Evolutionary conservation across 1,140 invertebrate genomes (phyloP).

Genomic region (Diabrotica undecimpunctata): DNA sequence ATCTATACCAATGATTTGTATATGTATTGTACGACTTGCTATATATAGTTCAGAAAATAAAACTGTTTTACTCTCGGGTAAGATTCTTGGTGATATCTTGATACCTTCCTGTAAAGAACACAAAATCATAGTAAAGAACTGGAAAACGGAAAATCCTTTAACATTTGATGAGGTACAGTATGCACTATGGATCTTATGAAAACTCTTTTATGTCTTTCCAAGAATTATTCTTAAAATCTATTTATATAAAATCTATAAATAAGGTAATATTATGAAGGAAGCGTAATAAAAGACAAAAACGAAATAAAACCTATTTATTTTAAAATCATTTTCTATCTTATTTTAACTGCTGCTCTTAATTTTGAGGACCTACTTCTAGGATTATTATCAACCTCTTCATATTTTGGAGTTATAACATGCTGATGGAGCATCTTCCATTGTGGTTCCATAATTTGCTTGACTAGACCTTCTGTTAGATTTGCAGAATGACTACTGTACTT

Average conservation of each 20-base stretch:
- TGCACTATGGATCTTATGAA: too few relatives aligned
- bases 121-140: not conserved
- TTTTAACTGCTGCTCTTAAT: slow-evolving; percentile 73
- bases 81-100: too few relatives aligned
- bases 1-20: too few relatives aligned
- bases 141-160: too few relatives aligned
- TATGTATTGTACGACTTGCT: too few relatives aligned
- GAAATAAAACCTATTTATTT: not conserved
- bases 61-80: too few relatives aligned
- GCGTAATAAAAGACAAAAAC: not conserved
- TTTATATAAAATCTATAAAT: too few relatives aligned
- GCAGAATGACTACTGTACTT: slow-evolving; percentile 60
- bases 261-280: not conserved
- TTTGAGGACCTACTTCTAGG: slow-evolving; percentile 84
- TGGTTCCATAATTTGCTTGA: slow-evolving; percentile 58
- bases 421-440: slow-evolving; percentile 78
- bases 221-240: too few relatives aligned
- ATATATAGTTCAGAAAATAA: too few relatives aligned
- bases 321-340: slow-evolving; percentile 21
- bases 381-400: slow-evolving; percentile 73
- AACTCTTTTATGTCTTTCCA: too few relatives aligned
- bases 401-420: slow-evolving; percentile 71
- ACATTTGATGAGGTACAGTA: too few relatives aligned
- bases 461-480: slow-evolving; percentile 54
- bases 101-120: too few relatives aligned